Conservation (phyloP, 2,797 vertebrate species). For the Enteromius afrohamiltoni region DNA sequence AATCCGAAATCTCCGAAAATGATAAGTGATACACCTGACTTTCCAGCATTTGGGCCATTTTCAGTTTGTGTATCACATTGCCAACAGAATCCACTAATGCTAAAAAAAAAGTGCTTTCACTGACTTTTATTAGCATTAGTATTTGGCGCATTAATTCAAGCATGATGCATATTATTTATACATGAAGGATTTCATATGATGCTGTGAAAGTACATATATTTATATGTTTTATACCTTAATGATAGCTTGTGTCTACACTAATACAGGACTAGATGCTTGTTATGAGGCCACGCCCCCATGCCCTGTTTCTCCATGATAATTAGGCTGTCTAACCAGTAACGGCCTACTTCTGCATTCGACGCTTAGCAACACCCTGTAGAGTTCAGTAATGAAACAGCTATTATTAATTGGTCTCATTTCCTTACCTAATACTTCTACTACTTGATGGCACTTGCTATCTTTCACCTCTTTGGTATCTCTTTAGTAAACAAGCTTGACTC, state of each 20-base stretch:
- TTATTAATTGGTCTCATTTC: slow-evolving; percentile 58
- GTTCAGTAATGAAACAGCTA: slow-evolving; percentile 51
- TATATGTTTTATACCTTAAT: slow-evolving; percentile 15
- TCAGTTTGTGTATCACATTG: too few species aligned
- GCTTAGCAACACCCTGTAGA: slow-evolving; percentile 52
- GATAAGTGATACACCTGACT: not conserved
- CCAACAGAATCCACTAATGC: not conserved
- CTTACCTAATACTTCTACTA: slow-evolving; percentile 24
- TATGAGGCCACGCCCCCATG: slow-evolving; percentile 29
- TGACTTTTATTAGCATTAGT: not conserved
- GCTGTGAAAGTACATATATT: not conserved
- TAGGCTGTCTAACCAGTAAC: slow-evolving; percentile 47
- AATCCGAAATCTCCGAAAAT: not conserved
- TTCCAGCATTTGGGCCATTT: not conserved
- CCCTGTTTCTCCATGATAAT: slow-evolving; percentile 57
- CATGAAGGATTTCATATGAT: not conserved
- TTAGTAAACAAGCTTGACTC: slow-evolving; percentile 1
- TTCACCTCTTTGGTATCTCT: slow-evolving; percentile 6
- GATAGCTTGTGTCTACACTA: not conserved
- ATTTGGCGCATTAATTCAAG: not conserved
- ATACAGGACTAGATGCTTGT: slow-evolving; percentile 27
- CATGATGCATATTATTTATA: not conserved
- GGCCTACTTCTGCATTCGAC: slow-evolving; percentile 56
- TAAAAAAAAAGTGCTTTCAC: not conserved
- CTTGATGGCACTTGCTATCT: slow-evolving; percentile 16